Conservation (phyloP, 1,140 invertebrate species). For the Microplitis demolitor region DNA sequence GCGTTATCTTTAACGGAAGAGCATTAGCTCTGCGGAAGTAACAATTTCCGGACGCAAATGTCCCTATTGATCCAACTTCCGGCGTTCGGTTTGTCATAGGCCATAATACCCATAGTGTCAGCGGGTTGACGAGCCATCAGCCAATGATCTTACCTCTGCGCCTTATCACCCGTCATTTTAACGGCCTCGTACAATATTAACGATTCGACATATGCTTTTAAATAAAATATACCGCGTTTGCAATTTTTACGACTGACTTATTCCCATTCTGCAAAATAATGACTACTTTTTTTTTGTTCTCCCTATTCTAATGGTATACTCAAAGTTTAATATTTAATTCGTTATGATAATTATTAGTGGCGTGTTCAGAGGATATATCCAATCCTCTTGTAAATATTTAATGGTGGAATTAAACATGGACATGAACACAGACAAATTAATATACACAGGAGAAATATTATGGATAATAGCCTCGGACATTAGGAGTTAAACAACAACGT, state of each 20-base stretch:
- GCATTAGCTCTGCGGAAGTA: slow-evolving; percentile 36
- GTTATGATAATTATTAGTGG: too few species aligned
- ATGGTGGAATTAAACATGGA: too few species aligned
- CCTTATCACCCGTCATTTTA: not conserved
- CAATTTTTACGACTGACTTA: too few species aligned
- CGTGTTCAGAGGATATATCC: too few species aligned
- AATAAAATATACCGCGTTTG: not conserved
- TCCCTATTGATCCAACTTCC: slow-evolving; percentile 38
- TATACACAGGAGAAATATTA: not conserved
- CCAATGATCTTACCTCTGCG: slow-evolving; percentile 21
- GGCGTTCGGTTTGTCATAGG: slow-evolving; percentile 17
- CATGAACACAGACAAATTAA: too few species aligned
- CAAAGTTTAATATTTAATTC: too few species aligned
- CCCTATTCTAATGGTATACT: too few species aligned
- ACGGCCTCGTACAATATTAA: too few species aligned
- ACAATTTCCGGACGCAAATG: slow-evolving; percentile 40
- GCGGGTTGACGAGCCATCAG: slow-evolving; percentile 13
- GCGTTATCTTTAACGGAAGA: slow-evolving; percentile 38
- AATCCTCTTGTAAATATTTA: not conserved
- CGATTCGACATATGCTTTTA: too few species aligned
- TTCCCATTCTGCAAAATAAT: too few species aligned
- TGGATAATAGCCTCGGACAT: not conserved
- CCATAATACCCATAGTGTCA: slow-evolving; percentile 20
- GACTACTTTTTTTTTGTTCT: too few species aligned
- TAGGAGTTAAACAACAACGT: not conserved